phyloP scores from a whole-genome alignment of 2,113 vertebrate genomes.

The Asarcornis scutulata region DNA sequence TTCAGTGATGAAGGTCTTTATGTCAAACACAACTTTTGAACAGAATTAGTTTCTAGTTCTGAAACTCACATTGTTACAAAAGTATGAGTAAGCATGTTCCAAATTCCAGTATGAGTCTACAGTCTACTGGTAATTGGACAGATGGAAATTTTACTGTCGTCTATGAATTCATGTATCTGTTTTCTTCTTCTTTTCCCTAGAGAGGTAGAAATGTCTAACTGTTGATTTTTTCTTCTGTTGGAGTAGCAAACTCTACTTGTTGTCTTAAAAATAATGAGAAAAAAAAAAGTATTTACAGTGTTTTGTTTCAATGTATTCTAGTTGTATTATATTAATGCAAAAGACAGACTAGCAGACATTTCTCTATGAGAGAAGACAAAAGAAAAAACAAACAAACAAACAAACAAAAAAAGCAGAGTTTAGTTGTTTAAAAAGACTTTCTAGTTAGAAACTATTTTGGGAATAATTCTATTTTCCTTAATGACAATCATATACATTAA shows the following conservation, averaged over 20 bases:
- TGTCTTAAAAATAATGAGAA: background rate
- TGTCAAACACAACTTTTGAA: background rate
- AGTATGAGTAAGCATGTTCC: background rate
- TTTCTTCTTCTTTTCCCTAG: background rate
- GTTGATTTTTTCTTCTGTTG: background rate
- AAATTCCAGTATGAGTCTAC: background rate
- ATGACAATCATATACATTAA: background rate
- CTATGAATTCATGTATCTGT: background rate
- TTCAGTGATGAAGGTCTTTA: background rate
- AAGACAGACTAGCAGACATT: background rate
- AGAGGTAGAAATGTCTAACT: background rate
- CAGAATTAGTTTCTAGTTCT: background rate
- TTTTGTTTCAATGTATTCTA: background rate
- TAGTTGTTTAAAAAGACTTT: background rate
- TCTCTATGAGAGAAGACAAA: background rate
- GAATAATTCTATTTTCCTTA: background rate
- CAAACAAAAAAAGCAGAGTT: background rate
- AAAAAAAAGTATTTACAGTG: background rate
- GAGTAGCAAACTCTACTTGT: background rate
- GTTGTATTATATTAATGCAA: background rate
- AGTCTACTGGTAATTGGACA: background rate
- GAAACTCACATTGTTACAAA: background rate
- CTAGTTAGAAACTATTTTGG: background rate
- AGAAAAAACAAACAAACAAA: background rate
- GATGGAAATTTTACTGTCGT: background rate